Evolutionary conservation across 92 coral and sea anemone genomes (phyloP).

Genomic region (Palythoa caribaeorum): DNA sequence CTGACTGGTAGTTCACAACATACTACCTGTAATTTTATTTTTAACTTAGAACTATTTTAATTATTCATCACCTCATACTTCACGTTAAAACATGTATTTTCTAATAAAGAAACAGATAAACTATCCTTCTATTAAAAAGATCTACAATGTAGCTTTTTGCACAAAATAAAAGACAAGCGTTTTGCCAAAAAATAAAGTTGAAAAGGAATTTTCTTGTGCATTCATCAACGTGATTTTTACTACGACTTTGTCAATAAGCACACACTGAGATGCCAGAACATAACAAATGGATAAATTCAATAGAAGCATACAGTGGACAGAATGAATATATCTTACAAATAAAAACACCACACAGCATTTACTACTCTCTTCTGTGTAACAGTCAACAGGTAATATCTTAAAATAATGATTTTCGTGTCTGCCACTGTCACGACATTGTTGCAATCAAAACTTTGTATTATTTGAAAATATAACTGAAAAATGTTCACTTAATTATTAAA

Average conservation of each 20-base stretch:
- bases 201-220: no score
- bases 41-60: conserved; percentile 17
- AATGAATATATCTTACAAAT: neutral
- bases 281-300: neutral
- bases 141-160: neutral
- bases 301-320: neutral
- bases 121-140: neutral
- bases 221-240: no score
- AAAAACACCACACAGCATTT: neutral
- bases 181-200: neutral
- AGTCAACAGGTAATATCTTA: neutral
- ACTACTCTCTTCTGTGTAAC: neutral
- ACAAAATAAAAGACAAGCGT: conserved; percentile 5
- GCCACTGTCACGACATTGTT: neutral
- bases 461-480: no score
- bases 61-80: conserved; percentile 9
- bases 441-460: no score
- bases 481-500: no score
- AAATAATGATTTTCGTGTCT: neutral
- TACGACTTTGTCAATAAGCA: neutral
- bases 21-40: neutral
- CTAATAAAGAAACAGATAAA: neutral
- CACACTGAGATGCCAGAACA: no score
- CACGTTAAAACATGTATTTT: neutral
- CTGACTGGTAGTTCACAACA: neutral